Evolutionary conservation across 2,888 invertebrate genomes (phyloP), one percentile per base, ranked within the genome.

Genomic region (Drosophila pseudotakahashii): DNA sequence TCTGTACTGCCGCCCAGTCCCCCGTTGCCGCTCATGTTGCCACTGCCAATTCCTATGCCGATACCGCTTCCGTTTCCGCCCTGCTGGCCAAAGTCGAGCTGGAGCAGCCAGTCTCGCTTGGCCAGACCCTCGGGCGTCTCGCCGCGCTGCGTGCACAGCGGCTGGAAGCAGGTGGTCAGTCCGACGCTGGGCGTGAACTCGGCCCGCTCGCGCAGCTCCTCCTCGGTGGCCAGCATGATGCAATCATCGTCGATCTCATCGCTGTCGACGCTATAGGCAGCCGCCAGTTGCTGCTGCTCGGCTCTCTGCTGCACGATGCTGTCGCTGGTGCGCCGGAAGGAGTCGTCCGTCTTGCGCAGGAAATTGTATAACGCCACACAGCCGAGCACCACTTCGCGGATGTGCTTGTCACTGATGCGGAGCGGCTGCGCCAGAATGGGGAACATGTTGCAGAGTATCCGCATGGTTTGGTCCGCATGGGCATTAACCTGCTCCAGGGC

Each of bases 351-450:
- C 73, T 91, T 91, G 13, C 91, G 90, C 80, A 91, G 80, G 71
- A 90, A 91, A 77, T 91, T 91, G 55, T 91, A 91, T 7, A 91
- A 72, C n/a, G 91, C 90, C 63, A 91, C 89, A 75, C 90, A 90
- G 67, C 91, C 91, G 3, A 91, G 71, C 1, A 90, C 90, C 13
- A 91, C 90, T 68, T 91, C 91, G 45, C 86, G 82, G 34, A 90
- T 90, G 73, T 91, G 90, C 44, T 90, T 89, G 61, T 88, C 84
- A 64, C 90, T 90, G 39, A 91, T 80, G 52, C 91, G 86, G 63
- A 91, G 73, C 14, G 91, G 91, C 48, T 89, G 89, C 32, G 88
- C 89, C 57, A 91, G 73, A 52, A 91, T 90, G 5, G 91, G 91
- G 57, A 91, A 91, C 75, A 91, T 89, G 50, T 91, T 91, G 73